These are phyloP conservation scores for Drosophila aldrichi DNA, from an alignment of 2,888 invertebrate species.

Conservation along the genomic window DNA sequence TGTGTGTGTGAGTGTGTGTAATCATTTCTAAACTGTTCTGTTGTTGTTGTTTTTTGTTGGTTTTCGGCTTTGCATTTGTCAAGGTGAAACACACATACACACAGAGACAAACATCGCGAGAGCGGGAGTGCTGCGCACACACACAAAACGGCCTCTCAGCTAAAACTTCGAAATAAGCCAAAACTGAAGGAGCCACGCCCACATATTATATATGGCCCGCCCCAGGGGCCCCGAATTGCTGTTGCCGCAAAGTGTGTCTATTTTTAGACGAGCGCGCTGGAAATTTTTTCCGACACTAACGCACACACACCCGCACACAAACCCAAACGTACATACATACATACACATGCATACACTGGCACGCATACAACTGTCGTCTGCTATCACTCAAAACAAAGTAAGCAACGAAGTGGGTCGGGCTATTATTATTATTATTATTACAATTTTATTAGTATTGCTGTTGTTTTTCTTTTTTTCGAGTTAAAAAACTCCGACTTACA, in stretches of 20 bases:
- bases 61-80: slow-evolving; percentile 67
- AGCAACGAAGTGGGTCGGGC: slow-evolving; percentile 46
- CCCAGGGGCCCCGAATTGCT: slow-evolving; percentile 61
- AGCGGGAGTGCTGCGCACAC: slow-evolving; percentile 32
- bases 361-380: slow-evolving; percentile 41
- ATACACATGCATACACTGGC: slow-evolving; percentile 9
- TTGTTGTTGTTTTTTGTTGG: slow-evolving; percentile 39
- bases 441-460: slow-evolving; percentile 28
- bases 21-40: slow-evolving; percentile 47
- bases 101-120: slow-evolving; percentile 32
- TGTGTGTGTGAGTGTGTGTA: slow-evolving; percentile 36
- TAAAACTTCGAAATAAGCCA: slow-evolving; percentile 58
- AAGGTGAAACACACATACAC: slow-evolving; percentile 63
- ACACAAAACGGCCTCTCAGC: slow-evolving; percentile 26
- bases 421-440: slow-evolving; percentile 31
- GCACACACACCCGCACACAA: slow-evolving; percentile 27
- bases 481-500: background rate
- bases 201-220: slow-evolving; percentile 54
- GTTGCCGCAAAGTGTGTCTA: slow-evolving; percentile 67
- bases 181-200: slow-evolving; percentile 57
- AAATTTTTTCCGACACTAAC: slow-evolving; percentile 66
- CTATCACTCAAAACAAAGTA: slow-evolving; percentile 74
- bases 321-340: slow-evolving; percentile 13
- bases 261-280: slow-evolving; percentile 78
- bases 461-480: background rate